phyloP scores from a whole-genome alignment of 2,113 vertebrate genomes.

The Platanista minor region DNA sequence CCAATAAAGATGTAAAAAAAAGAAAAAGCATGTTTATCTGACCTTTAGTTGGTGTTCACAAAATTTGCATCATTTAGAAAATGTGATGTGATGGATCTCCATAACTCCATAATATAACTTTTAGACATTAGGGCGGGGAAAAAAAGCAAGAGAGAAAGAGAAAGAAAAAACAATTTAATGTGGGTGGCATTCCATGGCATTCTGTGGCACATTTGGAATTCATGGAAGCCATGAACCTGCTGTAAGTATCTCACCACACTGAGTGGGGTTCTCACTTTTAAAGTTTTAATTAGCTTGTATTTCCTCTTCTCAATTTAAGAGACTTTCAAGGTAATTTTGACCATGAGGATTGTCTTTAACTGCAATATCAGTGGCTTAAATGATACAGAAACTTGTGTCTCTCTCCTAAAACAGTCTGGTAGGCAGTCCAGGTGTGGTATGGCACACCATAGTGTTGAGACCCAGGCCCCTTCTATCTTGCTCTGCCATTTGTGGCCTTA shows the following conservation, averaged over 20 bases:
- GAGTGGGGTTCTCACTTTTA: background rate
- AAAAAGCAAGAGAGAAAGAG: too few relatives aligned
- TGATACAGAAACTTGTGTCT: accelerated
- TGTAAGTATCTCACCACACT: accelerated
- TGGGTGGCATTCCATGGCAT: accelerated
- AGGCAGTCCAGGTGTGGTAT: background rate
- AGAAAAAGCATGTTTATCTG: background rate
- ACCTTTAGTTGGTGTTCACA: background rate
- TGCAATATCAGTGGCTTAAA: background rate
- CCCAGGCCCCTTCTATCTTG: background rate
- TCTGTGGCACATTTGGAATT: accelerated
- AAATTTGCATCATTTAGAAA: background rate
- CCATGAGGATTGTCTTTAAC: too few relatives aligned
- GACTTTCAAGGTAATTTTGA: background rate
- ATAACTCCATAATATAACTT: too few relatives aligned
- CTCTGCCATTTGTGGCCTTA: background rate
- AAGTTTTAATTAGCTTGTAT: background rate
- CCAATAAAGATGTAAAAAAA: too few relatives aligned
- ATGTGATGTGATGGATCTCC: too few relatives aligned
- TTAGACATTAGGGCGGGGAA: background rate
- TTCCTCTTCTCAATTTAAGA: background rate
- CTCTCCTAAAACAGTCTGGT: accelerated
- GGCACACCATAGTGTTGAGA: background rate
- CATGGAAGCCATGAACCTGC: background rate
- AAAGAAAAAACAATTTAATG: accelerated